Conservation (phyloP, 92 coral and sea anemone genomes). For the Ricordea florida region DNA sequence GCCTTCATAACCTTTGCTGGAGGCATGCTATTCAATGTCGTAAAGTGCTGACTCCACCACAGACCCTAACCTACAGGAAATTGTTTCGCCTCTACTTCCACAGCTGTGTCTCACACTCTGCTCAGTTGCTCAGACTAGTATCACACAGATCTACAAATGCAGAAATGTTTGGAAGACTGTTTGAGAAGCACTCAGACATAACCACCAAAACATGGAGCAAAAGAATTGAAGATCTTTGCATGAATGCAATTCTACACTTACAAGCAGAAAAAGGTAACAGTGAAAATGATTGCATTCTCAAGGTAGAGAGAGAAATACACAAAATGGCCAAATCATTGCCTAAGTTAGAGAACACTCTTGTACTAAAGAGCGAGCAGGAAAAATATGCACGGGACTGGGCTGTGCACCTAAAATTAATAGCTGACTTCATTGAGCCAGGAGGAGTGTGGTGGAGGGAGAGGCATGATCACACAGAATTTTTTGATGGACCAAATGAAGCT, state of each 20-base stretch:
- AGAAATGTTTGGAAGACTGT: conserved; percentile 47
- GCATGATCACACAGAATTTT: conserved; percentile 51
- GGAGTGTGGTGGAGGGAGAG: conserved; percentile 66
- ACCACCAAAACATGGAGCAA: conserved; percentile 55
- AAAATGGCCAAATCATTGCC: conserved; percentile 48
- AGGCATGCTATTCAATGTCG: conserved; percentile 60
- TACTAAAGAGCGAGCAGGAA: conserved; percentile 11
- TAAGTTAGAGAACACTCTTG: conserved; percentile 20
- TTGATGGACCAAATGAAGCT: conserved; percentile 56
- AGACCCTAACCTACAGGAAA: conserved; percentile 45
- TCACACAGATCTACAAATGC: conserved; percentile 50
- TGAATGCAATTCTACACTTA: conserved; percentile 47
- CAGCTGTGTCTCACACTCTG: conserved; percentile 5
- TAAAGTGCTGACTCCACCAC: conserved; percentile 40
- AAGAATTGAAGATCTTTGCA: conserved; percentile 30
- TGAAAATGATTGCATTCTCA: not conserved
- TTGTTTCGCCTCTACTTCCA: conserved; percentile 69
- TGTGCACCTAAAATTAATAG: conserved; percentile 44
- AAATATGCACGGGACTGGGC: conserved; percentile 60
- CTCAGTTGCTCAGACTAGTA: conserved; percentile 4
- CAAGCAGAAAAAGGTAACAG: conserved; percentile 28
- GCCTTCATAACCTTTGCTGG: conserved; percentile 63
- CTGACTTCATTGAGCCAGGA: conserved; percentile 59
- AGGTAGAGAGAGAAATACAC: conserved; percentile 40
- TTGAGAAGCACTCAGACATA: conserved; percentile 45